Percentiles rank a stretch among this genome's conserved stretches.
Conservation (phyloP, 1,140 invertebrate genomes). For the Anthonomus grandis region DNA sequence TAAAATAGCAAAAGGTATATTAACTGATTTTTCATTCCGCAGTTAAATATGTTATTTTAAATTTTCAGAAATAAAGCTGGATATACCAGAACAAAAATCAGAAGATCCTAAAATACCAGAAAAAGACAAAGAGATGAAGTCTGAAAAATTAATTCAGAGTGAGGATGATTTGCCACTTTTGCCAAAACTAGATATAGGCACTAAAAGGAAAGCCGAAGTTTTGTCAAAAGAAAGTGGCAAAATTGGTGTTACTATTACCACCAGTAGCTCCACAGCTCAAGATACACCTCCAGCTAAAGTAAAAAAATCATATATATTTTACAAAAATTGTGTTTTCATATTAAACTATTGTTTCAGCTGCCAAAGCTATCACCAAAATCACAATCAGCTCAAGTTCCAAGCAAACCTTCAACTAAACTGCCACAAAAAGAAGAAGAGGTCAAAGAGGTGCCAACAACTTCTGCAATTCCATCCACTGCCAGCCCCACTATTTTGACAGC, state of each 20-base stretch:
- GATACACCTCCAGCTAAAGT: slow-evolving; percentile 55
- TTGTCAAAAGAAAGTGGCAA: slow-evolving; percentile 80
- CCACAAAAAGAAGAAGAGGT: not conserved
- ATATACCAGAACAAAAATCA: too few species aligned
- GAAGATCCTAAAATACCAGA: slow-evolving; percentile 33
- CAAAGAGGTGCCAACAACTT: not conserved
- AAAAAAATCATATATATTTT: not conserved
- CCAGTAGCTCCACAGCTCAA: slow-evolving; percentile 61
- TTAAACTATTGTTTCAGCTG: not conserved
- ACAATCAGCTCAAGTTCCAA: not conserved
- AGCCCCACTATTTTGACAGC: slow-evolving; percentile 14
- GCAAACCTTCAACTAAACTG: not conserved
- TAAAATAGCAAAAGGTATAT: too few species aligned
- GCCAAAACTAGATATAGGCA: slow-evolving; percentile 51
- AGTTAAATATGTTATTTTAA: too few species aligned
- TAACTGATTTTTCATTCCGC: too few species aligned
- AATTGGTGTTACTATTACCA: slow-evolving; percentile 83
- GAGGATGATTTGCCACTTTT: slow-evolving; percentile 53
- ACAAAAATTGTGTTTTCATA: not conserved
- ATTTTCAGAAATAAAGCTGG: too few species aligned
- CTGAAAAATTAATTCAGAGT: slow-evolving; percentile 54
- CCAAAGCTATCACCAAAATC: slow-evolving; percentile 1
- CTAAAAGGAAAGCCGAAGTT: slow-evolving; percentile 81
- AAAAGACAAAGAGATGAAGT: slow-evolving; percentile 52
- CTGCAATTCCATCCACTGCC: slow-evolving; percentile 14